Conservation (phyloP, 2,797 vertebrate genomes). For the Petrocephalus sullivani region DNA sequence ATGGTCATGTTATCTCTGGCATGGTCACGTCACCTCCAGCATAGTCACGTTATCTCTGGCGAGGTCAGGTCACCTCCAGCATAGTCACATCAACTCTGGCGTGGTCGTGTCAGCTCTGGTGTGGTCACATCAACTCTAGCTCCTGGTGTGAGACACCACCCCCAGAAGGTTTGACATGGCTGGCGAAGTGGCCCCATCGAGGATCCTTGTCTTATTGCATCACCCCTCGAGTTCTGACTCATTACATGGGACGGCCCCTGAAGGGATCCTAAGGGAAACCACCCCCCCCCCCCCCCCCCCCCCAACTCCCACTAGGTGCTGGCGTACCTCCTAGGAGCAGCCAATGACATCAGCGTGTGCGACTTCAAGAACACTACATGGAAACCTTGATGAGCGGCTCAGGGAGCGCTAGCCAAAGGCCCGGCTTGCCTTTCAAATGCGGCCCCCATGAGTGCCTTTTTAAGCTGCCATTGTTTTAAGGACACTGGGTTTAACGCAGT, state of each 20-base stretch:
- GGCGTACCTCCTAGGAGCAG: not conserved
- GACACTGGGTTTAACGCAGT: not conserved
- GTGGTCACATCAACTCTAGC: not conserved
- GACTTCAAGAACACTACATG: constrained; percentile 18
- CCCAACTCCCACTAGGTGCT: not conserved
- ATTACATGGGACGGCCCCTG: not conserved
- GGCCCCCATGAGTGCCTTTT: constrained; percentile 50
- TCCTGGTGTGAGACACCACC: not conserved
- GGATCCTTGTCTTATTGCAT: not conserved
- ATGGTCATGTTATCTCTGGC: no score
- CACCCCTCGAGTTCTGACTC: not conserved
- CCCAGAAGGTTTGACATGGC: not conserved
- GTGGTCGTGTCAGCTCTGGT: no score
- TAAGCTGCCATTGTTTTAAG: constrained; percentile 21
- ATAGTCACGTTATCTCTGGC: no score
- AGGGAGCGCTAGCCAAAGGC: not conserved
- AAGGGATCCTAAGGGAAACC: not conserved
- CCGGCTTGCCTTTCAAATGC: constrained; percentile 12
- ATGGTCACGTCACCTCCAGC: no score
- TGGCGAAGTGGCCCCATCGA: not conserved
- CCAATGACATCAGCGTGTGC: not conserved
- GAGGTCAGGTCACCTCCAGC: no score
- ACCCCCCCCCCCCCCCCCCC: not conserved
- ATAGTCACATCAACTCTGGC: no score
- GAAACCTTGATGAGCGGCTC: constrained; percentile 20